phyloP scores from a whole-genome alignment of 2,797 vertebrate species.

The Gymnodraco acuticeps region DNA sequence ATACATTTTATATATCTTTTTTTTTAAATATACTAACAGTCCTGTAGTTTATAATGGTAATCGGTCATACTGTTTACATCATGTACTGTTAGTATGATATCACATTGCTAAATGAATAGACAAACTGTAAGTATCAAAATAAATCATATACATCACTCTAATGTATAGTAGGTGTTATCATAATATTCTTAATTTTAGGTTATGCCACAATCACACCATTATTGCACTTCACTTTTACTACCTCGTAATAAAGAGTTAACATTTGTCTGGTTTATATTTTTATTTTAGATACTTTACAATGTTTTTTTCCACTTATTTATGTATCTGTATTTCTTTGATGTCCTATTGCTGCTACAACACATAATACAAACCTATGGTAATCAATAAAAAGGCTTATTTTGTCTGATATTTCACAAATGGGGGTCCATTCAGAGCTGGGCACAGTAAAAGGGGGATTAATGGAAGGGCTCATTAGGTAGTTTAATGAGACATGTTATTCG shows the following conservation, averaged over 20 bases:
- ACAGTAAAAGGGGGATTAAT: slow-evolving; percentile 12
- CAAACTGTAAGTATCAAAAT: background rate
- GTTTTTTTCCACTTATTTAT: background rate
- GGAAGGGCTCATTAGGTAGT: slow-evolving; percentile 49
- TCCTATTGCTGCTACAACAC: background rate
- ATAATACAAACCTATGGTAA: background rate
- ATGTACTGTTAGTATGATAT: background rate
- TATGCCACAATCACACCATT: background rate
- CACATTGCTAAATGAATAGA: background rate
- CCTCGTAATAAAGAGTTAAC: background rate
- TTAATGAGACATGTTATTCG: slow-evolving; percentile 61
- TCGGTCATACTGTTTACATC: no score
- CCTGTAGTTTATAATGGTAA: no score
- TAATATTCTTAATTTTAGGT: background rate
- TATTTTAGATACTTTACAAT: background rate
- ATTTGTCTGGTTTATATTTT: background rate
- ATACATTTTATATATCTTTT: no score
- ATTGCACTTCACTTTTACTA: background rate
- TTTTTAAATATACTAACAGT: no score
- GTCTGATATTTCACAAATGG: background rate
- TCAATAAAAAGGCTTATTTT: background rate
- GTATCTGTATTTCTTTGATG: background rate
- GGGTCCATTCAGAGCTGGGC: background rate
- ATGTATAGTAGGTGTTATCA: background rate
- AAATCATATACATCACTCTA: background rate